Evolutionary conservation across 2,113 vertebrate species (phyloP), one percentile per base, ranked within the genome.

Genomic region (Phrynocephalus versicolor): DNA sequence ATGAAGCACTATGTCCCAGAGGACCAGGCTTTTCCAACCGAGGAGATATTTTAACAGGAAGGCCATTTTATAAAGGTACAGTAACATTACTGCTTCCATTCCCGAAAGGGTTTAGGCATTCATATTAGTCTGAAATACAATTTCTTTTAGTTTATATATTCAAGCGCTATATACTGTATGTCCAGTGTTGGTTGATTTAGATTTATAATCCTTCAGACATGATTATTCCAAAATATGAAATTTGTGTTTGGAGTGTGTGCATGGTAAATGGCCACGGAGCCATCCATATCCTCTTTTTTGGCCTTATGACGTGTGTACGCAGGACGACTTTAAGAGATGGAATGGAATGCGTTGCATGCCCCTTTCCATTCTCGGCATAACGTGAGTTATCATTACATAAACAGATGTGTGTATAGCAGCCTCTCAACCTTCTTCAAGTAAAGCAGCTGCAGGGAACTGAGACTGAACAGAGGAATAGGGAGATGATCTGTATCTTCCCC

Each of bases 1-100:
- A 96, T 83, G 88, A 92, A 1, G 57, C 81, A 16, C 80, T 97
- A 5, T 97, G 97, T 72, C 96, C 96, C 18, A 93, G 96, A 83
- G 97, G 96, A 39, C 96, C 93, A 2, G 97, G 96, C 25, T 97
- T 97, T 83, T 92, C 95, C 85, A 97, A 94, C 87, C 92, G 96
- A 45, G 95, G 93, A 14, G 96, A 97, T 74, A 72, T 93, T 30
- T 88, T 97, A 79, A 96, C 96, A 2, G 95, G 96, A 74, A 95
- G 96, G 79, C 94, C 96, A 0, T 95, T 97, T 87, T 96, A 97
- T 86, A 97, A 97, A 96, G 96, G 96, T 96, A 89, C 91, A 87
- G 0, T 0, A 3, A 78, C 2, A 0, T 55, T 58, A 37, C 25
- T 39, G 16, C 7, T 37, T 13, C 21, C 25, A 21, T 55, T 76